phyloP scores from a whole-genome alignment of 2,888 invertebrate genomes.

The Drosophila quinaria region DNA sequence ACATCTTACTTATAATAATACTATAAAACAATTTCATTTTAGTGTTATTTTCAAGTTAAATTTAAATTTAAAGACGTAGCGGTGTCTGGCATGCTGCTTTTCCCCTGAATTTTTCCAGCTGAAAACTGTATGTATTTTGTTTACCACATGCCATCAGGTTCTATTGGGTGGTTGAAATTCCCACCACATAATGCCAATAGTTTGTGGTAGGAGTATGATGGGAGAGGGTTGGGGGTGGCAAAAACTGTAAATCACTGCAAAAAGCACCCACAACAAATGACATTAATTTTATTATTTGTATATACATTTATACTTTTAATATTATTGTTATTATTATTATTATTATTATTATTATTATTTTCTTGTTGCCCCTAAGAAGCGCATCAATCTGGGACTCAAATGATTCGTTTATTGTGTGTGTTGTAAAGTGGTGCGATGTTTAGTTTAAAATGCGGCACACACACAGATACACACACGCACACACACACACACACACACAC shows the following conservation, averaged over 20 bases:
- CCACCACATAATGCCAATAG: conserved; percentile 2
- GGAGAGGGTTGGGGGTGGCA: no score
- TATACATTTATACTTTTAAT: not conserved
- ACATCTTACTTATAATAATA: no score
- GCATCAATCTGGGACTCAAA: conserved; percentile 23
- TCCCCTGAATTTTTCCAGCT: no score
- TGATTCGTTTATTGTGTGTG: conserved; percentile 21
- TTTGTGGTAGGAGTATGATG: not conserved
- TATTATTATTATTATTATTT: not conserved
- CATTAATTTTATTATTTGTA: conserved; percentile 1
- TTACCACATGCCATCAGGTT: no score
- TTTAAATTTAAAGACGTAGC: no score
- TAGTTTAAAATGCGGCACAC: conserved; percentile 17
- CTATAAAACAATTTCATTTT: no score
- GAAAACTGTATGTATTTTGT: no score
- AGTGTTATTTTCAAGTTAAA: no score
- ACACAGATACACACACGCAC: not conserved
- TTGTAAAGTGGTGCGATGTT: conserved; percentile 5
- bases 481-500: not conserved
- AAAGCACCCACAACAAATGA: conserved; percentile 15
- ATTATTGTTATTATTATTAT: not conserved
- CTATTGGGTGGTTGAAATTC: no score
- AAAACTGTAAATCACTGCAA: not conserved
- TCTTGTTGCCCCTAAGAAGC: not conserved
- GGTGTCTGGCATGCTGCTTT: no score